These are phyloP conservation scores for Frieseomelitta varia DNA, from an alignment of 1,140 invertebrate genomes.

Conservation along the genomic window DNA sequence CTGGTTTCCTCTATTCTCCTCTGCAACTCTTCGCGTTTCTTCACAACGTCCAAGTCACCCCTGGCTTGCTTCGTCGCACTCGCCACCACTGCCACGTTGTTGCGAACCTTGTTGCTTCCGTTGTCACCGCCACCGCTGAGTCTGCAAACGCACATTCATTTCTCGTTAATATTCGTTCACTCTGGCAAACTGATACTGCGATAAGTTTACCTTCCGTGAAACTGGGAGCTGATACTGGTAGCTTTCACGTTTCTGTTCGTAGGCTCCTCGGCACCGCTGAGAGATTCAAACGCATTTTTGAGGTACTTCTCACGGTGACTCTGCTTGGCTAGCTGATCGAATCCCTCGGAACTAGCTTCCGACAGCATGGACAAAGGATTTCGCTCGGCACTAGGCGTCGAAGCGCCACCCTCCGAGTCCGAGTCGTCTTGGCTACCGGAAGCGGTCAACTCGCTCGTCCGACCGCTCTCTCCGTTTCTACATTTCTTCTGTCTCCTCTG, in stretches of 20 bases:
- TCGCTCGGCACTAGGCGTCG: slow-evolving; percentile 82
- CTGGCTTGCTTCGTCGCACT: slow-evolving; percentile 83
- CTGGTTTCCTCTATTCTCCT: slow-evolving; percentile 93
- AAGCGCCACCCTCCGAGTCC: slow-evolving; percentile 87
- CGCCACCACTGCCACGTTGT: slow-evolving; percentile 80
- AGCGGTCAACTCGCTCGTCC: slow-evolving; percentile 82
- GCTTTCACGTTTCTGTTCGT: slow-evolving; percentile 72
- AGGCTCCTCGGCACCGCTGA: slow-evolving; percentile 85
- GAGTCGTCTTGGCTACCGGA: slow-evolving; percentile 86
- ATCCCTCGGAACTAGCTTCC: slow-evolving; percentile 87
- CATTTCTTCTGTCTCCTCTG: slow-evolving; percentile 87
- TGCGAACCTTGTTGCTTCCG: slow-evolving; percentile 70
- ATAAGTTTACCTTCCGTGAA: slow-evolving; percentile 77
- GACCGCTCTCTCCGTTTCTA: slow-evolving; percentile 80
- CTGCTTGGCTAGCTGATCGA: slow-evolving; percentile 86
- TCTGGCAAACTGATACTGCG: too few relatives aligned
- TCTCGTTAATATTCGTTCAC: neutral
- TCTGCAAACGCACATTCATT: slow-evolving; percentile 61
- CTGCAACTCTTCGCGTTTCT: slow-evolving; percentile 91
- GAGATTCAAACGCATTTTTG: slow-evolving; percentile 90
- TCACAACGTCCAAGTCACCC: slow-evolving; percentile 85
- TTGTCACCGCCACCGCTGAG: slow-evolving; percentile 72
- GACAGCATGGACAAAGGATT: slow-evolving; percentile 84
- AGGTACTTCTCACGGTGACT: slow-evolving; percentile 87
- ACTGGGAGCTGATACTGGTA: slow-evolving; percentile 79